These are phyloP conservation scores for Nasonia oneida DNA, from an alignment of 2,888 invertebrate genomes.

Conservation along the genomic window DNA sequence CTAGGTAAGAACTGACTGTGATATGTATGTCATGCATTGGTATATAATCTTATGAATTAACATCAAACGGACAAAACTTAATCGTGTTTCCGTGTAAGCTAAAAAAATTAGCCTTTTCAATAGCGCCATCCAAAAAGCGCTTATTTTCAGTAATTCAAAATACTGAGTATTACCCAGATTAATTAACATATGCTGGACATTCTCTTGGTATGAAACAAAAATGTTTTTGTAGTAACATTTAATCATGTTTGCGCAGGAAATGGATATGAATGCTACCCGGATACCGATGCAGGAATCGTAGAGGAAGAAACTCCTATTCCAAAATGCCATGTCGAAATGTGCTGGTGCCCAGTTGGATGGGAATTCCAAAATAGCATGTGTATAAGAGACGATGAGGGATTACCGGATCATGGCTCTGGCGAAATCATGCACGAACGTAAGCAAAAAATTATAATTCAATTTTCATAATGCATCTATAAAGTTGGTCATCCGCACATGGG, in stretches of 20 bases:
- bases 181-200: background rate
- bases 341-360: slow-evolving; percentile 83
- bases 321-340: slow-evolving; percentile 79
- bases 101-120: too few relatives aligned
- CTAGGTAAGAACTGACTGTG: slow-evolving; percentile 76
- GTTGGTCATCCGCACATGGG: slow-evolving; percentile 16
- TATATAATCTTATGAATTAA: too few relatives aligned
- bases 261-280: slow-evolving; percentile 79
- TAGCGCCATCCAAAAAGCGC: too few relatives aligned
- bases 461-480: background rate
- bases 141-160: too few relatives aligned
- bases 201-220: background rate
- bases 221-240: background rate
- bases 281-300: slow-evolving; percentile 69
- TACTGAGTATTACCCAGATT: too few relatives aligned
- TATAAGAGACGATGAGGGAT: slow-evolving; percentile 64
- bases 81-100: too few relatives aligned
- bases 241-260: slow-evolving; percentile 71
- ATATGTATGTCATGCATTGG: too few relatives aligned
- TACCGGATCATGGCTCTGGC: slow-evolving; percentile 54
- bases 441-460: slow-evolving; percentile 9
- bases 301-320: slow-evolving; percentile 70
- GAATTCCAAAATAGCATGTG: slow-evolving; percentile 72
- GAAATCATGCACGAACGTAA: slow-evolving; percentile 54
- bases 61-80: too few relatives aligned